Base-by-base conservation (phyloP, 2,113 vertebrate genomes). In the Fulica atra region DNA sequence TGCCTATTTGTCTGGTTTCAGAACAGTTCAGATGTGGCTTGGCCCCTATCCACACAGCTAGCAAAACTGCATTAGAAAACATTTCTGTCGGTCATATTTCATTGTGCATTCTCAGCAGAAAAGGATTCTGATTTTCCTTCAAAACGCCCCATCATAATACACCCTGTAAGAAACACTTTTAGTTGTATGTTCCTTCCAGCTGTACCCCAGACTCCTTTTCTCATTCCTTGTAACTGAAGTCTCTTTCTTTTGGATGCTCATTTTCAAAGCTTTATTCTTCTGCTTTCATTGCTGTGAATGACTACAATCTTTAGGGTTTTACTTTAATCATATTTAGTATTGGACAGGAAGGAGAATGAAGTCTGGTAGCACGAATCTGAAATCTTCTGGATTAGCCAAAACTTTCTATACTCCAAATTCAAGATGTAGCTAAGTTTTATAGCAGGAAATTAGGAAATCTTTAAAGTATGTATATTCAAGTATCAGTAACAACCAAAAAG, bases 1-100 rank as follows among this genome's bases (percentile, higher is more conserved):
- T 59, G 78, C 40, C 59, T 76, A 57, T 96, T 89, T 93, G 91
- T 93, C 86, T 95, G 81, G 60, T 85, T 93, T 85, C 89, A 96
- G 92, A 82, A 73, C 25, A 92, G 91, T 63, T 93, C 91, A 91
- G 76, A 92, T 64, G 65, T 78, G 73, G 73, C 86, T 95, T 93
- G 93, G 94, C 77, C 61, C 38, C 57, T 56, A 5, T 91, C 92
- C 95, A 90, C 60, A 56, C 31, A 78, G 69, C 83, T 63, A 10
- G 77, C 70, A 89, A 87, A 82, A 66, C 35, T 33, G 48, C 12
- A 2, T 25, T 91, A 88, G 66, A 86, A 95, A 91, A 93, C 21
- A 77, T 50, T 72, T 87, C n/a, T 76, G 87, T 54, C 84, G 46
- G 57, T 93, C 66, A 19, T 40, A 61, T 66, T 92, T 72, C 61